phyloP scores from a whole-genome alignment of 1,140 invertebrate species.

The Tetramorium alpestre region DNA sequence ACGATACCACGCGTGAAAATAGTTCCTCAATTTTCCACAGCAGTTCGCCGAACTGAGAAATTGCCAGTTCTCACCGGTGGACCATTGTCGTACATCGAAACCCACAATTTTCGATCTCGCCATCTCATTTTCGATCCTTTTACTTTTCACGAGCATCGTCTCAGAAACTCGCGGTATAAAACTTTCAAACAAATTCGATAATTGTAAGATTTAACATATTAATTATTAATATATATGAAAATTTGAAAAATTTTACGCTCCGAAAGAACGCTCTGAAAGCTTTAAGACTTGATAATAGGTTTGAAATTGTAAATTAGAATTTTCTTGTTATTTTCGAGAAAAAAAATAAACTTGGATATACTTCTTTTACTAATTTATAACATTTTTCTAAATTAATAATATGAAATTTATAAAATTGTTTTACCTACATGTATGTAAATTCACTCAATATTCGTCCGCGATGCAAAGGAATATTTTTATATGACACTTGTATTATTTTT shows the following conservation, averaged over 20 bases:
- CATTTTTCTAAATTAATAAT: background rate
- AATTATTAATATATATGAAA: no score
- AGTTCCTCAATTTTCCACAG: constrained; percentile 79
- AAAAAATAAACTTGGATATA: background rate
- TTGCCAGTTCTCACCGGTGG: constrained; percentile 69
- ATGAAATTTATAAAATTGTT: background rate
- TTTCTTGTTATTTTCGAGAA: no score
- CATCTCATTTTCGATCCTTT: constrained; percentile 60
- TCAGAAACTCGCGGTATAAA: background rate
- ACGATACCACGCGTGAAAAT: constrained; percentile 75
- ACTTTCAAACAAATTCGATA: background rate
- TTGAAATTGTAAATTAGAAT: background rate
- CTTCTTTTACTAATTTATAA: background rate
- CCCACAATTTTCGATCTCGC: constrained; percentile 62
- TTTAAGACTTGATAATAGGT: background rate
- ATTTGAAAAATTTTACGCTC: no score
- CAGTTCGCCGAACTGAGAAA: constrained; percentile 74
- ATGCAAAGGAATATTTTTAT: constrained; percentile 23
- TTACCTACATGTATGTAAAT: background rate
- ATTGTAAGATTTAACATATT: background rate
- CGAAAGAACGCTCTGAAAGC: background rate
- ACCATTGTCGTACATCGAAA: constrained; percentile 68
- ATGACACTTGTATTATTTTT: constrained; percentile 32
- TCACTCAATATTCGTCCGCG: background rate
- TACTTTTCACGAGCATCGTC: background rate